Conservation (phyloP, 2,888 invertebrate genomes). For the Elmis aenea region DNA sequence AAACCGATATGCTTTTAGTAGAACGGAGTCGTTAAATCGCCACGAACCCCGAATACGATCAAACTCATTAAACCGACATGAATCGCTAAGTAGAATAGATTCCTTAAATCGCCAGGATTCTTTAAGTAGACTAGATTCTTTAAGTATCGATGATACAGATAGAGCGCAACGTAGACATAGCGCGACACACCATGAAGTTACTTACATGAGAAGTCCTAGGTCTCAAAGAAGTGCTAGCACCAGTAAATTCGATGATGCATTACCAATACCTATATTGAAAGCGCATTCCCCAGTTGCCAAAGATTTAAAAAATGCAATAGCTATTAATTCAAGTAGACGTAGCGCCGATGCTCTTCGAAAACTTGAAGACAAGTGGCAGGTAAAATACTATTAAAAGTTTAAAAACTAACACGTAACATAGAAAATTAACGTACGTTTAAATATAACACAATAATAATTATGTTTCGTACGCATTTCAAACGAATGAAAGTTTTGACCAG, state of each 20-base stretch:
- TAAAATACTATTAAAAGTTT: conserved; percentile 27
- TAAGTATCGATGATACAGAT: conserved; percentile 50
- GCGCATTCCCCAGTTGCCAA: conserved; percentile 47
- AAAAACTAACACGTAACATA: conserved; percentile 1
- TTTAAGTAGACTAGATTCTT: conserved; percentile 53
- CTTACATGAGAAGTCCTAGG: conserved; percentile 50
- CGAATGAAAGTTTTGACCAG: too few species aligned
- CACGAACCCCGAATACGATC: conserved; percentile 15
- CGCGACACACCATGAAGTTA: conserved; percentile 53
- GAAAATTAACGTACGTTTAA: not conserved
- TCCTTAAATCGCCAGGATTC: conserved; percentile 48
- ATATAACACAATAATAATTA: too few species aligned
- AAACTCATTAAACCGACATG: conserved; percentile 40
- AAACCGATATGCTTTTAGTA: conserved; percentile 14
- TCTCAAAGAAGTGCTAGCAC: conserved; percentile 50
- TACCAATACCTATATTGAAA: conserved; percentile 60
- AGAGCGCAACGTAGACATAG: conserved; percentile 50
- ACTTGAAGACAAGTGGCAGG: conserved; percentile 52
- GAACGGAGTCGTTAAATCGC: conserved; percentile 18
- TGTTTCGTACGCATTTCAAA: too few species aligned
- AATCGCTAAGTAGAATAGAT: conserved; percentile 50
- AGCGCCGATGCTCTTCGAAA: conserved; percentile 38
- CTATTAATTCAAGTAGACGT: conserved; percentile 38
- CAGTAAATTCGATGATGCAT: conserved; percentile 50
- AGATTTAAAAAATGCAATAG: conserved; percentile 43